phyloP scores from a whole-genome alignment of 2,888 invertebrate genomes.

The Stenotaenia linearis region DNA sequence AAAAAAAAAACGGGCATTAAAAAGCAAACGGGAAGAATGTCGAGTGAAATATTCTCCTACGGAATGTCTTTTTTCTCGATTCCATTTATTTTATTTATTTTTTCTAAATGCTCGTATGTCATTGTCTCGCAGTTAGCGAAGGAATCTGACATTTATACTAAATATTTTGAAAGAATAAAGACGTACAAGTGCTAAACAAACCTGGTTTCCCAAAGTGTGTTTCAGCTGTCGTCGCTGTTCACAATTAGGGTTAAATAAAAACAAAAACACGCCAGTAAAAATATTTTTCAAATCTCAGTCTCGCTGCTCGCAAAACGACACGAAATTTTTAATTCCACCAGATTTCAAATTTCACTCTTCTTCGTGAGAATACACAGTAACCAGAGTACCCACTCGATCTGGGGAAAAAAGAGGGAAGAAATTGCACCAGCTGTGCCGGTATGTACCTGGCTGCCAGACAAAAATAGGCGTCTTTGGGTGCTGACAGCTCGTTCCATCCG shows the following conservation, averaged over 20 bases:
- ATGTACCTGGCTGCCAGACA: constrained; percentile 9
- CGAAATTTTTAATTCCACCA: too few relatives aligned
- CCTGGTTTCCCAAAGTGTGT: neutral
- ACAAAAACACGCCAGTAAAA: too few relatives aligned
- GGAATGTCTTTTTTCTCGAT: neutral
- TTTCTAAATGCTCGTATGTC: neutral
- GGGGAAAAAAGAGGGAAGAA: neutral
- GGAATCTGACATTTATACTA: neutral
- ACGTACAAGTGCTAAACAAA: neutral
- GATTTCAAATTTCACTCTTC: too few relatives aligned
- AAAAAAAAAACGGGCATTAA: neutral
- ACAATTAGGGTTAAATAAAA: neutral
- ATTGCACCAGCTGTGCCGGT: neutral
- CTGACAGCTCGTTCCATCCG: constrained; percentile 1
- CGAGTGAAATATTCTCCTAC: neutral
- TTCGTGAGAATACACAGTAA: too few relatives aligned
- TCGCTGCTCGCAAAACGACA: neutral
- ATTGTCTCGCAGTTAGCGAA: neutral
- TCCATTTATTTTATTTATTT: neutral
- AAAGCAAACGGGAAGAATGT: too few relatives aligned
- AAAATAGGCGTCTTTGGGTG: neutral
- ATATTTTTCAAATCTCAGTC: neutral
- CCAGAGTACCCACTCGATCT: too few relatives aligned
- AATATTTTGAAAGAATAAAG: neutral
- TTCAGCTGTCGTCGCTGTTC: neutral